Evolutionary conservation across 2,113 vertebrate genomes (phyloP).

Genomic region (Dasyornis broadbenti): DNA sequence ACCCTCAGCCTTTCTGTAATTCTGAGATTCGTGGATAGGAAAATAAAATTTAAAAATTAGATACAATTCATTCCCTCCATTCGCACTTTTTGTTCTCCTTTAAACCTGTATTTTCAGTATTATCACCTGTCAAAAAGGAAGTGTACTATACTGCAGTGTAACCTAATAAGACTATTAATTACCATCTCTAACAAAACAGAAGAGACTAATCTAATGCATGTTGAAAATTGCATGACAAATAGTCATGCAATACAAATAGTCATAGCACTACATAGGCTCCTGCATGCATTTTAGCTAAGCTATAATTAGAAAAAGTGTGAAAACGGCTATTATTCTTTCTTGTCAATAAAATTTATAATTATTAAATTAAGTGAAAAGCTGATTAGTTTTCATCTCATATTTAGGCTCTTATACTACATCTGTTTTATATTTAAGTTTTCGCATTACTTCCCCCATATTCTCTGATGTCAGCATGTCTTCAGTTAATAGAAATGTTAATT

Average conservation of each 20-base stretch:
- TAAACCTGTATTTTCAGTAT: not conserved
- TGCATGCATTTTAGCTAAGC: not conserved
- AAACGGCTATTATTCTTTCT: not conserved
- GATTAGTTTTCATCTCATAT: not conserved
- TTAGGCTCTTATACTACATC: not conserved
- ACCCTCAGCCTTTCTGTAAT: not conserved
- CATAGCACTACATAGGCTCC: not conserved
- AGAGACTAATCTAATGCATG: not conserved
- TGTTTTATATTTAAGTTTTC: not conserved
- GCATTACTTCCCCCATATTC: not conserved
- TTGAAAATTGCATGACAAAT: not conserved
- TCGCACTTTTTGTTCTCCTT: not conserved
- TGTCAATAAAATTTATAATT: not conserved
- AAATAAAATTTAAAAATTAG: not conserved
- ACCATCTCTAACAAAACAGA: not conserved
- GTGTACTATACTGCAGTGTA: not conserved
- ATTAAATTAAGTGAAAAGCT: not conserved
- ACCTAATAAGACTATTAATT: not conserved
- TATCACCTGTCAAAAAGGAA: not conserved
- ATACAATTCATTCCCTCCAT: not conserved
- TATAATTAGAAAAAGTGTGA: not conserved
- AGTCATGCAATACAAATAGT: not conserved
- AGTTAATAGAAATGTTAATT: not conserved
- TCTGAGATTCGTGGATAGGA: not conserved
- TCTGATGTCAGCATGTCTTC: not conserved